Conservation (phyloP, 1,140 invertebrate species). For the Drosophila sproati region DNA sequence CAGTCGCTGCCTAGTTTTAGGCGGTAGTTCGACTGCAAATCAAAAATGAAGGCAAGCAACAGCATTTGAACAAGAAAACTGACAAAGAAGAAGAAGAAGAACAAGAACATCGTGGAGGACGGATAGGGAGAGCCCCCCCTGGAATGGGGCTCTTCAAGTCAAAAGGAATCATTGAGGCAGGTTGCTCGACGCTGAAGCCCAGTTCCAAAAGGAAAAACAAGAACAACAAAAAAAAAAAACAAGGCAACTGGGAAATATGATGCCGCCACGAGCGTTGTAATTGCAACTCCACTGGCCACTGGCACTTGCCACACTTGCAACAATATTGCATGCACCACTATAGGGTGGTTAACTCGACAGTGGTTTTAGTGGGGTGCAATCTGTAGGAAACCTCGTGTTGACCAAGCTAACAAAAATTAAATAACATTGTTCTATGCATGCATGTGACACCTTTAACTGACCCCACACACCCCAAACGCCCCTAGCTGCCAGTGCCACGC, state of each 20-base stretch:
- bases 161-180: conserved; percentile 64
- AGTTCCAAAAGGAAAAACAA: background rate
- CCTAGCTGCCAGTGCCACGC: background rate
- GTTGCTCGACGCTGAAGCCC: conserved; percentile 37
- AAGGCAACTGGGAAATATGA: conserved; percentile 61
- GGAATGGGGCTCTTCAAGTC: background rate
- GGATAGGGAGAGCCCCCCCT: background rate
- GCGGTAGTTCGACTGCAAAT: conserved; percentile 26
- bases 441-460: conserved; percentile 37
- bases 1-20: conserved; percentile 63
- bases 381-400: conserved; percentile 24
- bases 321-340: background rate
- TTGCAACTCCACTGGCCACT: conserved; percentile 45
- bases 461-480: background rate
- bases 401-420: conserved; percentile 22
- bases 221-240: conserved; percentile 5
- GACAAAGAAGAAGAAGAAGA: background rate
- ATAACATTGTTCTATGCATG: conserved; percentile 34
- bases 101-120: background rate
- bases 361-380: conserved; percentile 11
- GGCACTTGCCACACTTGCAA: conserved; percentile 7
- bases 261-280: conserved; percentile 42
- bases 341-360: background rate
- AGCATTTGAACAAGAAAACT: background rate
- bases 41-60: conserved; percentile 25